Evolutionary conservation across 2,888 invertebrate genomes (phyloP).

Genomic region (Hybos culiciformis): DNA sequence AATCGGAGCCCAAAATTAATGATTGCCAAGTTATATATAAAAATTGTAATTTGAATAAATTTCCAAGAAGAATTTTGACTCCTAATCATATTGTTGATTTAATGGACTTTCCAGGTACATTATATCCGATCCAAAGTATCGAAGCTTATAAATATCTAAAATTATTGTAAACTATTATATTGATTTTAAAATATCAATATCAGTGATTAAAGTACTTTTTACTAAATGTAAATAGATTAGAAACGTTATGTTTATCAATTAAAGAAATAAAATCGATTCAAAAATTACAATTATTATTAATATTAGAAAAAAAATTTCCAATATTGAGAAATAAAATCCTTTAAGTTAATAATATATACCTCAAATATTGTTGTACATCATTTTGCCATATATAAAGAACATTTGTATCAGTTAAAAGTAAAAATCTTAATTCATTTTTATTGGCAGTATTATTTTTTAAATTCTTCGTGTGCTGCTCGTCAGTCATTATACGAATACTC

Average conservation of each 20-base stretch:
- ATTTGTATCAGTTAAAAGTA: slow-evolving; percentile 29
- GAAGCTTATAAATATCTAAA: slow-evolving; percentile 4
- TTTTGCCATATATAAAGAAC: slow-evolving; percentile 33
- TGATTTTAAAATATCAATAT: too few species aligned
- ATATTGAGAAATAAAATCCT: too few species aligned
- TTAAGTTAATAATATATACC: slow-evolving; percentile 20
- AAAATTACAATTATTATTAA: too few species aligned
- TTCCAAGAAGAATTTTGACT: slow-evolving; percentile 42
- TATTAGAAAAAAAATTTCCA: too few species aligned
- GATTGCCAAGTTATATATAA: neutral
- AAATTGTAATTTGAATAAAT: slow-evolving; percentile 21
- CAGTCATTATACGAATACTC: slow-evolving; percentile 26
- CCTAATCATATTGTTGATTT: slow-evolving; percentile 50
- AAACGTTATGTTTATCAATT: too few species aligned
- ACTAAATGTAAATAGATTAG: too few species aligned
- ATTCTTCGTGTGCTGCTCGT: slow-evolving; percentile 22
- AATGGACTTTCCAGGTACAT: slow-evolving; percentile 21
- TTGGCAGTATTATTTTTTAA: too few species aligned
- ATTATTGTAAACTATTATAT: slow-evolving; percentile 2
- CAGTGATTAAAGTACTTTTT: too few species aligned
- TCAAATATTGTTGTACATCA: slow-evolving; percentile 29
- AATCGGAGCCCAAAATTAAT: slow-evolving; percentile 10
- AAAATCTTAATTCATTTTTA: slow-evolving; percentile 25
- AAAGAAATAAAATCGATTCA: too few species aligned
- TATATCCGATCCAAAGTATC: slow-evolving; percentile 4